A percentile compares a stretch with the other conserved stretches of the same genome.
Evolutionary conservation across 2,113 vertebrate species (phyloP).

Genomic region (Toxotes chatareus): DNA sequence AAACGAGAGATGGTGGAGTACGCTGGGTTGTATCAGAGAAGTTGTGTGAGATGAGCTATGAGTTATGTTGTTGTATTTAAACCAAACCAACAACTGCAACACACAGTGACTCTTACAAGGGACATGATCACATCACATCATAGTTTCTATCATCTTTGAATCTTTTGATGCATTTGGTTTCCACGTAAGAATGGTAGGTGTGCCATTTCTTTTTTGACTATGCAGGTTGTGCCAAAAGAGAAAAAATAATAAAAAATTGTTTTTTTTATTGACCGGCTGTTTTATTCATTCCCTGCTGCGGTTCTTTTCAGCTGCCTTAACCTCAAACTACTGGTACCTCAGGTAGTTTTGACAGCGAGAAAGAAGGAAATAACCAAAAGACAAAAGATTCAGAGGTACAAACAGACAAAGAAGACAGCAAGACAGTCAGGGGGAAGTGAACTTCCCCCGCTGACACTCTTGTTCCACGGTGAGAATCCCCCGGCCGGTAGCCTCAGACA

Average conservation of each 20-base stretch:
- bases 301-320: slow-evolving; percentile 26
- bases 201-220: not conserved
- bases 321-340: slow-evolving; percentile 39
- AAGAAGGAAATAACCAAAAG: slow-evolving; percentile 31
- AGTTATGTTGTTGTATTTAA: slow-evolving; percentile 27
- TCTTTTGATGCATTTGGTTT: slow-evolving; percentile 11
- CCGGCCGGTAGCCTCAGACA: slow-evolving; percentile 81
- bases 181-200: not conserved
- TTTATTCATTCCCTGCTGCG: slow-evolving; percentile 12
- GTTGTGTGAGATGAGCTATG: slow-evolving; percentile 45
- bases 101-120: not conserved
- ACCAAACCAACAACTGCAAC: slow-evolving; percentile 26
- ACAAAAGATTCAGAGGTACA: slow-evolving; percentile 56
- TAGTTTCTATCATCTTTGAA: slow-evolving; percentile 7
- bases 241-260: not conserved
- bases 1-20: slow-evolving; percentile 38
- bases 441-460: slow-evolving; percentile 85
- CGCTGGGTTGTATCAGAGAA: slow-evolving; percentile 37
- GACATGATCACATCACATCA: not conserved
- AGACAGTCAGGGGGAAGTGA: slow-evolving; percentile 74
- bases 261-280: slow-evolving; percentile 4
- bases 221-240: not conserved
- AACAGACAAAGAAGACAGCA: slow-evolving; percentile 57
- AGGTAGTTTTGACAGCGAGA: slow-evolving; percentile 42
- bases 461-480: slow-evolving; percentile 86